Percentiles rank a stretch among this genome's conserved stretches.
phyloP scores from a whole-genome alignment of 1,140 invertebrate species.

The Drosophila watanabei region DNA sequence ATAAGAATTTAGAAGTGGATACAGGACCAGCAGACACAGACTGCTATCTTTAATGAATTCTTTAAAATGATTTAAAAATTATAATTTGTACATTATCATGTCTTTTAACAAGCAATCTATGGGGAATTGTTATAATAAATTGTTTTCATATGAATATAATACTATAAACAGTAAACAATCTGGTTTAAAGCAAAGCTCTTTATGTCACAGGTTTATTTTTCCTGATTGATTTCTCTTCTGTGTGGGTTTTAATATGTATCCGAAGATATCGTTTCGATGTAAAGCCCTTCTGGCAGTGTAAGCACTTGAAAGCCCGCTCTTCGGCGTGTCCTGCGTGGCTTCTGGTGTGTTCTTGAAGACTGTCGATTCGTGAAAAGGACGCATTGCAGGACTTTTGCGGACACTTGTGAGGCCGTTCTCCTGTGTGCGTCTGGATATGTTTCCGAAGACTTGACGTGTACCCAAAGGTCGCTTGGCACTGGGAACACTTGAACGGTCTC shows the following conservation, averaged over 20 bases:
- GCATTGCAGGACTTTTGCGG: background rate
- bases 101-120: background rate
- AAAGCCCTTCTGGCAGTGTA: background rate
- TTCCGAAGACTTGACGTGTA: background rate
- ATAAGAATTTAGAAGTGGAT: too few relatives aligned
- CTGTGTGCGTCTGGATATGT: background rate
- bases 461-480: background rate
- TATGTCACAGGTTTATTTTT: background rate
- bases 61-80: background rate
- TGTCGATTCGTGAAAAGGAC: background rate
- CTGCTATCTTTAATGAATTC: too few relatives aligned
- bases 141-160: too few relatives aligned
- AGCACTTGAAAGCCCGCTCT: background rate
- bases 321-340: background rate
- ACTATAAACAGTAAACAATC: too few relatives aligned
- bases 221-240: background rate
- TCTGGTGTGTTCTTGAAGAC: background rate
- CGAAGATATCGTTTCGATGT: background rate
- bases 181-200: background rate
- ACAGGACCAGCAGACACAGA: too few relatives aligned
- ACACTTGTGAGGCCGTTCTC: background rate
- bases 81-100: background rate
- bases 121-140: background rate
- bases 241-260: background rate
- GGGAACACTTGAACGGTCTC: background rate